Base-by-base conservation (phyloP, 2,113 vertebrate genomes). In the Bombycilla garrulus region DNA sequence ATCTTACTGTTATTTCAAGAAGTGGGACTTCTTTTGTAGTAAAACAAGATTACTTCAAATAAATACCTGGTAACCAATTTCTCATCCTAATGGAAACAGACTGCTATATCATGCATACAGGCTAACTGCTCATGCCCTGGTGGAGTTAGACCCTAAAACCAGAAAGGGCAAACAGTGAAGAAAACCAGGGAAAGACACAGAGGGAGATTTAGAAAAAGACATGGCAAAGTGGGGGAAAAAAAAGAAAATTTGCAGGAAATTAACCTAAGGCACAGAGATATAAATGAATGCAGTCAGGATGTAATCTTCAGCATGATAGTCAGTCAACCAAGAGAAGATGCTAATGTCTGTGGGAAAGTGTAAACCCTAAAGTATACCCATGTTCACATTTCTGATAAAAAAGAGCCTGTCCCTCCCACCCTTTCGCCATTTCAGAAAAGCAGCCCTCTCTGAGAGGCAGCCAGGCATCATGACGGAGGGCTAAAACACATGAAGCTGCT, bases 401-500 rank as follows among this genome's bases (percentile, higher is more conserved):
- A 73, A 47, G 58, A 65, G 31, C 15, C 31, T 31, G 48, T 92
- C 23, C 38, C 57, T 69, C 53, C 35, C 4, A 6, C 35, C 31
- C n/a, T 23, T 28, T 93, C 95, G 87, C 78, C 88, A 88, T 96
- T 95, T 87, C 81, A 94, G 86, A 96, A 97, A 88, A 79, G 58
- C 94, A 96, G 84, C 81, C 89, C 57, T 76, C 74, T 91, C 62
- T 83, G 92, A 91, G 95, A 51, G 61, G 89, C 95, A 89, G 83
- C 67, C 82, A 77, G 85, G 67, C 92, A 85, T 86, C 94, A 66
- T 9, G 69, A 73, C 65, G 77, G 88, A 94, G 92, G 80, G 88
- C 94, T 95, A 93, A 94, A 97, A 93, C 88, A 95, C 95, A 96
- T 15, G 95, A 96, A 97, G 94, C 97, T 96, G 97, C 97, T 77